Percentiles rank a stretch among this genome's conserved stretches.
Conservation (phyloP, 2,888 invertebrate genomes). For the Temnothorax ravouxi region DNA sequence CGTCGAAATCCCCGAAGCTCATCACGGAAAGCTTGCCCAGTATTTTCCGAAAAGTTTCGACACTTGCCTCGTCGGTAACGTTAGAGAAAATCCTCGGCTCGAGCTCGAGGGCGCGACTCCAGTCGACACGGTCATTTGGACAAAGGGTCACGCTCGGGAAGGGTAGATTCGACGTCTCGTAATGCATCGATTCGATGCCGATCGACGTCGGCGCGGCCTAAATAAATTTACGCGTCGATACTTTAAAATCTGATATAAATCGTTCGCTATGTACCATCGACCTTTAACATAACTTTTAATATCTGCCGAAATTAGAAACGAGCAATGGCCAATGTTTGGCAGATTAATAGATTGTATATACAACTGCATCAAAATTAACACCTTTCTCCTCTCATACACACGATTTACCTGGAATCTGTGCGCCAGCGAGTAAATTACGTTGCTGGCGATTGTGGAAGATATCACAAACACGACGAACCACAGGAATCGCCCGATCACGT, state of each 20-base stretch:
- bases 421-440: slow-evolving; percentile 62
- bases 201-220: slow-evolving; percentile 78
- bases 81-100: slow-evolving; percentile 65
- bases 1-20: slow-evolving; percentile 81
- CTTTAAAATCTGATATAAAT: not conserved
- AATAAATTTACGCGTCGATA: slow-evolving; percentile 42
- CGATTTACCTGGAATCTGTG: slow-evolving; percentile 64
- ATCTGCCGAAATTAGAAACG: too few species aligned
- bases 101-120: slow-evolving; percentile 73
- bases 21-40: slow-evolving; percentile 72
- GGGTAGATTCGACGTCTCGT: slow-evolving; percentile 76
- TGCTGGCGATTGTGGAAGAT: slow-evolving; percentile 70
- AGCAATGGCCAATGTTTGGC: not conserved
- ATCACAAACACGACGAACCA: slow-evolving; percentile 76
- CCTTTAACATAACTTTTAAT: not conserved
- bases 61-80: slow-evolving; percentile 54
- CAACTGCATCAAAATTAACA: not conserved
- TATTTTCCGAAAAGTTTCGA: slow-evolving; percentile 64
- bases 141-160: slow-evolving; percentile 82
- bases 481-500: slow-evolving; percentile 71
- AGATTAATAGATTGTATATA: not conserved
- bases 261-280: not conserved
- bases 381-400: not conserved
- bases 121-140: slow-evolving; percentile 78
- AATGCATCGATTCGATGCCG: slow-evolving; percentile 78